These are phyloP conservation scores for Ctenosaura bakeri DNA, from an alignment of 2,797 vertebrate genomes.

Conservation along the genomic window DNA sequence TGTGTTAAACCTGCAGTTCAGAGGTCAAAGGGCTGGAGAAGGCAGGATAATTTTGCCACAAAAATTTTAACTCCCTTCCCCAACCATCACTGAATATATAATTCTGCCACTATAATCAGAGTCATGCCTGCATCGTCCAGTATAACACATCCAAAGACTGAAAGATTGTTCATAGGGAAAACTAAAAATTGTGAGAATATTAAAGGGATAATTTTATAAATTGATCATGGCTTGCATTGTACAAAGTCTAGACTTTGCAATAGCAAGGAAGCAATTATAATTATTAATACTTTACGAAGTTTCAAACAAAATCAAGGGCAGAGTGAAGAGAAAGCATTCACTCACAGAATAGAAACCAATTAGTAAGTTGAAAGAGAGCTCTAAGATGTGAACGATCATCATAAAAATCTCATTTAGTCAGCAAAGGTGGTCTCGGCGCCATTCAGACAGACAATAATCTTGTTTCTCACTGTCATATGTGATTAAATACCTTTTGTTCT, in stretches of 20 bases:
- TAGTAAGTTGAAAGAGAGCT: constrained; percentile 13
- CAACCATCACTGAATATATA: background rate
- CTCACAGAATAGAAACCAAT: constrained; percentile 24
- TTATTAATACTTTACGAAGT: constrained; percentile 43
- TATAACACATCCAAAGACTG: background rate
- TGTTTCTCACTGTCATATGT: background rate
- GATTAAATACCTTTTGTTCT: background rate
- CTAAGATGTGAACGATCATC: background rate
- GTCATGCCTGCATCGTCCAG: background rate
- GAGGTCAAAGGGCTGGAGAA: no score
- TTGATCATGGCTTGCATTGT: constrained; percentile 10
- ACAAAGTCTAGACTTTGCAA: constrained; percentile 22
- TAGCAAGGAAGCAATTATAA: constrained; percentile 16
- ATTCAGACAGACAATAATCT: background rate
- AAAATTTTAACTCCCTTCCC: background rate
- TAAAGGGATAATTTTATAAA: constrained; percentile 35
- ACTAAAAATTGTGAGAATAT: background rate
- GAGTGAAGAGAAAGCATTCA: background rate
- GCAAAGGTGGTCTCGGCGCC: background rate
- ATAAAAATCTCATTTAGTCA: constrained; percentile 17
- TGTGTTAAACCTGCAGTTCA: background rate
- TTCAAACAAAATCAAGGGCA: constrained; percentile 15
- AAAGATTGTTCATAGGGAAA: background rate
- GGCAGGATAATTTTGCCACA: no score
- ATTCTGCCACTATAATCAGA: background rate